Evolutionary conservation across 2,797 vertebrate species (phyloP).

Genomic region (Psittacula echo): DNA sequence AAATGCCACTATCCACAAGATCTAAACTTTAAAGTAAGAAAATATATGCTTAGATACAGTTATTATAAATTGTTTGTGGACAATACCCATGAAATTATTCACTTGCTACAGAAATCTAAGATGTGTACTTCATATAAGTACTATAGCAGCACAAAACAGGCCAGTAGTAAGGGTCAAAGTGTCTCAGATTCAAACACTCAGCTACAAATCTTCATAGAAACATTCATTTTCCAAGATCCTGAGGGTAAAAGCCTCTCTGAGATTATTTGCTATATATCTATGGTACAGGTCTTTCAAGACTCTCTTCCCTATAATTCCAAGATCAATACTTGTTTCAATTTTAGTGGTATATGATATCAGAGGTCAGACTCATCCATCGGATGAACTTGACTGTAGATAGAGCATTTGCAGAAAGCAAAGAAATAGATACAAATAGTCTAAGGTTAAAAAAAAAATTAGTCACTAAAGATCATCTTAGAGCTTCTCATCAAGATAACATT

Average conservation of each 20-base stretch:
- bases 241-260: not conserved
- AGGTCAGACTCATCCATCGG: not conserved
- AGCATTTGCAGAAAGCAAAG: not conserved
- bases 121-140: not conserved
- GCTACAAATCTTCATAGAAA: not conserved
- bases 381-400: not conserved
- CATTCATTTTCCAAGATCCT: not conserved
- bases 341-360: not conserved
- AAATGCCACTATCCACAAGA: not conserved
- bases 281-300: not conserved
- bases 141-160: not conserved
- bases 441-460: not conserved
- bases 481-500: not conserved
- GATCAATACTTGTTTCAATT: not conserved
- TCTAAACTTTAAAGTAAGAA: not conserved
- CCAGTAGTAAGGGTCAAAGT: not conserved
- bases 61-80: not conserved
- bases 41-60: not conserved
- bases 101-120: not conserved
- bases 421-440: not conserved
- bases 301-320: not conserved
- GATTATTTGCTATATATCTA: not conserved
- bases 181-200: not conserved
- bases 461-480: not conserved
- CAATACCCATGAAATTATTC: not conserved